Conservation (phyloP, 2,113 vertebrate genomes). For the Rafetus swinhoei region DNA sequence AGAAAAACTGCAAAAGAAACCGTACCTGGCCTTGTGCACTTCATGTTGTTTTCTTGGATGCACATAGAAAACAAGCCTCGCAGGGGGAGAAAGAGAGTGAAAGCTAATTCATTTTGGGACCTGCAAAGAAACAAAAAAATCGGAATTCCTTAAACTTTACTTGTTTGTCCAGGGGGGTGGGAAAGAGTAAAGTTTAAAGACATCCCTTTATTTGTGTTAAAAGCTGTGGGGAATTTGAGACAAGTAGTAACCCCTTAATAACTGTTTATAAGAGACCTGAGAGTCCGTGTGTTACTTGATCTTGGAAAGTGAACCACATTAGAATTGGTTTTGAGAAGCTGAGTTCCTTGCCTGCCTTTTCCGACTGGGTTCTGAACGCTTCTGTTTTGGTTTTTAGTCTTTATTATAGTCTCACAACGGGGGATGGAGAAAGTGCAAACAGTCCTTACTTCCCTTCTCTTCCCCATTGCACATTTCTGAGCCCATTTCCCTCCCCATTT, state of each 20-base stretch:
- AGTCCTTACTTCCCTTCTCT: neutral
- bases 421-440: neutral
- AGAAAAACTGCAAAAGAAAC: neutral
- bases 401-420: neutral
- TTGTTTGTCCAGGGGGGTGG: fast-evolving
- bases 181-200: neutral
- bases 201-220: neutral
- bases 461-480: neutral
- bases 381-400: conserved; percentile 24
- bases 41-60: neutral
- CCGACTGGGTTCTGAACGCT: neutral
- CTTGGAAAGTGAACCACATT: neutral
- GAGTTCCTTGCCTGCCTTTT: neutral
- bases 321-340: conserved; percentile 23
- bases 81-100: fast-evolving
- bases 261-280: conserved; percentile 53
- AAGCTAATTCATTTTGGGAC: fast-evolving
- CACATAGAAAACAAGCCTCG: neutral
- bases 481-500: too few species aligned
- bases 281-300: neutral
- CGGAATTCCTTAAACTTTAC: neutral
- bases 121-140: fast-evolving
- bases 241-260: neutral
- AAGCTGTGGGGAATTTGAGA: neutral
- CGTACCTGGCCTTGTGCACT: neutral